Percentiles rank a stretch among this genome's conserved stretches.
Conservation (phyloP, 2,113 vertebrate species). For the Syngnathus floridae region DNA sequence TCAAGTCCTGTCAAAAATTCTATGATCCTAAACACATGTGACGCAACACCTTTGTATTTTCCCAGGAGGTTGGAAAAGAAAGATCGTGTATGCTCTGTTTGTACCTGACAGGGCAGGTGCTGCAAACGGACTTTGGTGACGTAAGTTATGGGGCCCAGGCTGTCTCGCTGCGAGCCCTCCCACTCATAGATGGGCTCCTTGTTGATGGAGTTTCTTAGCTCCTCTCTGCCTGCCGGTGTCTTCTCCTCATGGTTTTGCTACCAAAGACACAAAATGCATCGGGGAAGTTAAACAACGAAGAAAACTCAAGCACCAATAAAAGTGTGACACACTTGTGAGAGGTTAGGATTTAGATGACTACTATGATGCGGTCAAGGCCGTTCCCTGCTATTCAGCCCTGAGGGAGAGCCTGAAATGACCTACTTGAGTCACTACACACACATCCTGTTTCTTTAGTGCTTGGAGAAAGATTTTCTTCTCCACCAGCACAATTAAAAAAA, state of each 20-base stretch:
- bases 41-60: slow-evolving; percentile 16
- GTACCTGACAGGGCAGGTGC: slow-evolving; percentile 88
- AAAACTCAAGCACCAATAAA: slow-evolving; percentile 8
- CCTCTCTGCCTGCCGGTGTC: slow-evolving; percentile 54
- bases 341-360: slow-evolving; percentile 24
- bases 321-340: slow-evolving; percentile 14
- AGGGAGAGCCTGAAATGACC: slow-evolving; percentile 43
- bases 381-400: slow-evolving; percentile 40
- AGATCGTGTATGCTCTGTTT: background rate
- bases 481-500: background rate
- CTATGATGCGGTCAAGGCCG: slow-evolving; percentile 40
- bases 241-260: slow-evolving; percentile 44
- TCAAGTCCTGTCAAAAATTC: slow-evolving; percentile 28
- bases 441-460: slow-evolving; percentile 40
- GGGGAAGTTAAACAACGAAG: background rate
- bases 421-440: slow-evolving; percentile 52
- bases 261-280: slow-evolving; percentile 4
- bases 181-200: slow-evolving; percentile 76
- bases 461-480: slow-evolving; percentile 12
- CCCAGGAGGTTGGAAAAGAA: slow-evolving; percentile 3
- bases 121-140: slow-evolving; percentile 86
- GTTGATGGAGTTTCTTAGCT: slow-evolving; percentile 80
- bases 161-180: slow-evolving; percentile 76
- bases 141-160: slow-evolving; percentile 76
- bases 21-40: slow-evolving; percentile 22